Percentiles rank a stretch among this genome's conserved stretches.
Evolutionary conservation across 2,888 invertebrate species (phyloP).

Genomic region (Dryobotodes eremita): DNA sequence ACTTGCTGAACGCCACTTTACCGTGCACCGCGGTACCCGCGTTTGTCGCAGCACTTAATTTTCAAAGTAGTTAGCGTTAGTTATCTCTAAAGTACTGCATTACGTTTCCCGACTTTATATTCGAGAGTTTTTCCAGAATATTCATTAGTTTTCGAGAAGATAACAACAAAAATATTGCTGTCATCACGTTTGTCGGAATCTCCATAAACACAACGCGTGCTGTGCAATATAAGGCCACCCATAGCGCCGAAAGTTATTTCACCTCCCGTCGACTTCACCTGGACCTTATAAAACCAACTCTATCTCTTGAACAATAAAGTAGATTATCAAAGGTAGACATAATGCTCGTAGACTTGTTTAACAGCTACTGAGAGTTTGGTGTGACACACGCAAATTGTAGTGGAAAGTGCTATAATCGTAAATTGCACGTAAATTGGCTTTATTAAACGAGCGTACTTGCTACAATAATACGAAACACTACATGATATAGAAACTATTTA

Average conservation of each 20-base stretch:
- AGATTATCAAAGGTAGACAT: constrained; percentile 37
- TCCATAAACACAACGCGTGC: constrained; percentile 76
- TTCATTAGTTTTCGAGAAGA: constrained; percentile 20
- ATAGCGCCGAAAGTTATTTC: constrained; percentile 70
- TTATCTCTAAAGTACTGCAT: constrained; percentile 56
- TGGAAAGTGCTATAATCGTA: constrained; percentile 76
- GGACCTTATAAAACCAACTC: constrained; percentile 56
- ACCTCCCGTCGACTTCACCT: constrained; percentile 43
- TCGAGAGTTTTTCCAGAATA: constrained; percentile 9
- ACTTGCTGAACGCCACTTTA: constrained; percentile 50
- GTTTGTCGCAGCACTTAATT: constrained; percentile 62
- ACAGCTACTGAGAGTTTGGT: constrained; percentile 69
- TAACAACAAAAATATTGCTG: constrained; percentile 67
- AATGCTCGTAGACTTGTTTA: constrained; percentile 67
- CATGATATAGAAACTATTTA: constrained; percentile 24
- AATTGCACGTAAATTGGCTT: constrained; percentile 78
- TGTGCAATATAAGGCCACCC: constrained; percentile 75
- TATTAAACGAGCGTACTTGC: constrained; percentile 72
- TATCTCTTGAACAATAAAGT: constrained; percentile 53
- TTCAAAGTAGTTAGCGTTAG: constrained; percentile 59
- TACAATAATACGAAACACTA: constrained; percentile 69
- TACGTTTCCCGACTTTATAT: constrained; percentile 33
- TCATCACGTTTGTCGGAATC: constrained; percentile 74
- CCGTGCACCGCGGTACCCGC: constrained; percentile 34
- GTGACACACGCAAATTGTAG: constrained; percentile 79